These are phyloP conservation scores for Pao palembangensis DNA, from an alignment of 2,113 vertebrate species.

Conservation along the genomic window DNA sequence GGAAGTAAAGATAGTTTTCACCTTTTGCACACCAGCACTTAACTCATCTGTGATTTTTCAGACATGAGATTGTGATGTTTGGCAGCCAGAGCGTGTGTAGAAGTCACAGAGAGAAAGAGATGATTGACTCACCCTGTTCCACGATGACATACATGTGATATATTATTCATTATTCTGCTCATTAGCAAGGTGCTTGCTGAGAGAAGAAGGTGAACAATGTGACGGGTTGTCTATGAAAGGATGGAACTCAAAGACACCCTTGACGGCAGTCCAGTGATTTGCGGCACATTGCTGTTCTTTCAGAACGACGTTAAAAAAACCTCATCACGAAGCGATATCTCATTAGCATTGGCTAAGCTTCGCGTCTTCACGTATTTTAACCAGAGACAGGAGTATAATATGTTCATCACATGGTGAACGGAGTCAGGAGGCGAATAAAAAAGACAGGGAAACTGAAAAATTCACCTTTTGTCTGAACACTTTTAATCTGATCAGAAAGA, in stretches of 20 bases:
- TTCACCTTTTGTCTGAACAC: neutral
- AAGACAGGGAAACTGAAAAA: neutral
- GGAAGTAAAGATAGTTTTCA: too few relatives aligned
- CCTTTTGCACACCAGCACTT: neutral
- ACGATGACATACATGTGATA: conserved; percentile 16
- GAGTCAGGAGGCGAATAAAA: neutral
- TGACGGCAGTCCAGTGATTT: conserved; percentile 30
- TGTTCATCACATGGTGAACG: too few relatives aligned
- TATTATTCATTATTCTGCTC: conserved; percentile 25
- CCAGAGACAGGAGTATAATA: neutral
- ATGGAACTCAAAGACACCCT: conserved; percentile 4
- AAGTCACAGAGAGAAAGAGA: neutral
- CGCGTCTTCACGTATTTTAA: neutral
- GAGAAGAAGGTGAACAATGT: conserved; percentile 17
- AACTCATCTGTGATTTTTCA: neutral
- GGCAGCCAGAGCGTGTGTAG: neutral
- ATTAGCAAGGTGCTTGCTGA: conserved; percentile 19
- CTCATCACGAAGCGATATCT: neutral
- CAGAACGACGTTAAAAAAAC: neutral
- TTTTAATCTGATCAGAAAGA: conserved; percentile 8
- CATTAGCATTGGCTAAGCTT: neutral
- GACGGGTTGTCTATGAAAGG: conserved; percentile 28
- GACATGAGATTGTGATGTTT: conserved; percentile 9
- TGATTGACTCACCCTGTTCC: conserved; percentile 2
- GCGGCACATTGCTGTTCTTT: conserved; percentile 16